Percentiles rank a stretch among this genome's conserved stretches.
Conservation (phyloP, 1,140 invertebrate genomes). For the Platyscapa corneri region DNA sequence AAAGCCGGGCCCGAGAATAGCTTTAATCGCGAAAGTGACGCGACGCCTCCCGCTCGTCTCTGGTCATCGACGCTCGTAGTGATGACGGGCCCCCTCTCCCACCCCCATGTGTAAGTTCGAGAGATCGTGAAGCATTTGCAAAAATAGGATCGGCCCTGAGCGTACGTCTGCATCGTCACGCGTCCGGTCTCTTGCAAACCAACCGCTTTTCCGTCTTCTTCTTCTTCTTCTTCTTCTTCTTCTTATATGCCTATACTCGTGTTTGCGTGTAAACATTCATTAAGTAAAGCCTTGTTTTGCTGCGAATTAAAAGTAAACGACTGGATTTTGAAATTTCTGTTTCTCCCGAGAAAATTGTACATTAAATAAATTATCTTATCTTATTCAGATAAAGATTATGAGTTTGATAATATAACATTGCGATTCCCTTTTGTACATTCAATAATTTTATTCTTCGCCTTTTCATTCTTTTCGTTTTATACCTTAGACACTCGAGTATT, state of each 20-base stretch:
- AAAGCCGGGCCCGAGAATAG: too few relatives aligned
- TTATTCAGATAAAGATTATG: background rate
- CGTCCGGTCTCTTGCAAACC: background rate
- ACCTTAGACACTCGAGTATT: background rate
- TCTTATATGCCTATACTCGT: too few relatives aligned
- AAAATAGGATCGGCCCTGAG: slow-evolving; percentile 37
- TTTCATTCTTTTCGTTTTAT: background rate
- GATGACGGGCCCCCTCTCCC: background rate
- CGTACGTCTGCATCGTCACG: slow-evolving; percentile 4
- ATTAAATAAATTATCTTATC: background rate
- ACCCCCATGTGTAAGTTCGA: background rate
- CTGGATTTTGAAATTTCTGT: background rate
- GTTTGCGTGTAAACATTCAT: background rate
- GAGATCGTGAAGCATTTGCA: slow-evolving; percentile 23
- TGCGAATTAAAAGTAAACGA: background rate
- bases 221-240: background rate
- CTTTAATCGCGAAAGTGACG: background rate
- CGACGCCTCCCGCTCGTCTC: background rate
- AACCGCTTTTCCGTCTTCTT: background rate
- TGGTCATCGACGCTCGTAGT: slow-evolving; percentile 4
- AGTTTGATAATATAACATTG: background rate
- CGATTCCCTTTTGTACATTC: too few relatives aligned
- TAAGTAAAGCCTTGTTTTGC: background rate
- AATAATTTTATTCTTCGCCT: background rate
- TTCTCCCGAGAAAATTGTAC: background rate